Evolutionary conservation across 2,797 vertebrate species (phyloP).

Genomic region (Thamnophis elegans): DNA sequence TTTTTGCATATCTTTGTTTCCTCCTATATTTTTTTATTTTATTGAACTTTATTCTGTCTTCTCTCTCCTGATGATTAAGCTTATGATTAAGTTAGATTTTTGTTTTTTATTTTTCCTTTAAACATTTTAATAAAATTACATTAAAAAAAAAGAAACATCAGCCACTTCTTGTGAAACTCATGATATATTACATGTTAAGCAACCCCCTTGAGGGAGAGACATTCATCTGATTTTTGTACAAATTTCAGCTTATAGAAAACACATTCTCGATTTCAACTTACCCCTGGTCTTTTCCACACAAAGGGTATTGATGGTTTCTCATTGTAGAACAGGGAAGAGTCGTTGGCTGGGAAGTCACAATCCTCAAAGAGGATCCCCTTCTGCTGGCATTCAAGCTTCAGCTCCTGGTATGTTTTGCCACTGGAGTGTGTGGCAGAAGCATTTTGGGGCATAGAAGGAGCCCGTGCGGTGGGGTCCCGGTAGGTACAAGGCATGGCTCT

Average conservation of each 20-base stretch:
- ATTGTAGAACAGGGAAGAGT: constrained; percentile 85
- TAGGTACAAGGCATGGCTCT: constrained; percentile 76
- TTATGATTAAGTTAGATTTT: not conserved
- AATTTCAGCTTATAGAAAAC: not conserved
- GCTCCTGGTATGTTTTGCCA: constrained; percentile 78
- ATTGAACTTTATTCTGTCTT: not conserved
- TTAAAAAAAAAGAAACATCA: not conserved
- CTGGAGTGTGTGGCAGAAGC: constrained; percentile 73
- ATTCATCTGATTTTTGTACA: not conserved
- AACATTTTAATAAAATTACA: not conserved
- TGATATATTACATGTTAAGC: not conserved
- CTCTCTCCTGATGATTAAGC: not conserved
- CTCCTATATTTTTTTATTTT: not conserved
- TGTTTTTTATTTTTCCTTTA: not conserved
- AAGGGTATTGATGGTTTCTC: constrained; percentile 80
- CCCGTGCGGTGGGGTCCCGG: constrained; percentile 48
- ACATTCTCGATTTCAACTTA: constrained; percentile 61
- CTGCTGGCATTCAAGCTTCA: constrained; percentile 78
- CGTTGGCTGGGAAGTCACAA: constrained; percentile 81
- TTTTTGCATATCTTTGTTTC: not conserved
- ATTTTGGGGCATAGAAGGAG: not conserved
- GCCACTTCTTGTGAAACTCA: not conserved
- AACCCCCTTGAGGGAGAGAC: not conserved
- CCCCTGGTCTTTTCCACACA: constrained; percentile 88
- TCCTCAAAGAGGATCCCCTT: constrained; percentile 84